Conservation (phyloP, 1,140 invertebrate genomes). For the Cotesia vestalis region DNA sequence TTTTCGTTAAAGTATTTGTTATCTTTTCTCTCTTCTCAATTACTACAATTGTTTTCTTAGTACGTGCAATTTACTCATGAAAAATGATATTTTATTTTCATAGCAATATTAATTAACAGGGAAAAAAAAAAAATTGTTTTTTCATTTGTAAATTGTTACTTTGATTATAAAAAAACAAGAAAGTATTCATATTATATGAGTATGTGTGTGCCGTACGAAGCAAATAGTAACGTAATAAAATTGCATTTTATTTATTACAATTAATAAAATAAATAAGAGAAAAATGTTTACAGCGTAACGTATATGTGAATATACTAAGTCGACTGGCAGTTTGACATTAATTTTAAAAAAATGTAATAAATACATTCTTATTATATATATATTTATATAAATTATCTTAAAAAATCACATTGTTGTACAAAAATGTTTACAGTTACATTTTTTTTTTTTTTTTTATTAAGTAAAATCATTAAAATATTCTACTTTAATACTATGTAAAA, state of each 20-base stretch:
- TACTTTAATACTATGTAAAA: conserved; percentile 35
- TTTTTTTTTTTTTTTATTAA: neutral
- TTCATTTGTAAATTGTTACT: neutral
- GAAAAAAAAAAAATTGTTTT: neutral
- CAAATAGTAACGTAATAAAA: conserved; percentile 2
- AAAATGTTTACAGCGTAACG: conserved; percentile 18
- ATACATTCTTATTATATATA: conserved; percentile 38
- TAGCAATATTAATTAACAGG: conserved; percentile 8
- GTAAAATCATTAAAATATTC: conserved; percentile 13
- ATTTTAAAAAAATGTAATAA: conserved; percentile 40
- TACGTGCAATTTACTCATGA: too few relatives aligned
- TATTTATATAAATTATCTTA: conserved; percentile 34
- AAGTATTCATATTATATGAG: too few relatives aligned
- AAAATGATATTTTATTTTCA: too few relatives aligned
- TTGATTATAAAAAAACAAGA: neutral
- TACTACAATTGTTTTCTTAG: too few relatives aligned
- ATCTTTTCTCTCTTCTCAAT: too few relatives aligned
- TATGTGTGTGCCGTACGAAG: too few relatives aligned
- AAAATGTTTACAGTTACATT: conserved; percentile 1
- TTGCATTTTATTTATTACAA: conserved; percentile 9
- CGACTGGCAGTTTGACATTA: conserved; percentile 38
- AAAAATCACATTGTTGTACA: conserved; percentile 29
- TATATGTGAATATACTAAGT: conserved; percentile 31
- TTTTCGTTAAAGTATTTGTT: neutral
- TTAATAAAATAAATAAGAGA: conserved; percentile 14